Conservation (phyloP, 2,888 invertebrate species). For the Harpalus rufipes region DNA sequence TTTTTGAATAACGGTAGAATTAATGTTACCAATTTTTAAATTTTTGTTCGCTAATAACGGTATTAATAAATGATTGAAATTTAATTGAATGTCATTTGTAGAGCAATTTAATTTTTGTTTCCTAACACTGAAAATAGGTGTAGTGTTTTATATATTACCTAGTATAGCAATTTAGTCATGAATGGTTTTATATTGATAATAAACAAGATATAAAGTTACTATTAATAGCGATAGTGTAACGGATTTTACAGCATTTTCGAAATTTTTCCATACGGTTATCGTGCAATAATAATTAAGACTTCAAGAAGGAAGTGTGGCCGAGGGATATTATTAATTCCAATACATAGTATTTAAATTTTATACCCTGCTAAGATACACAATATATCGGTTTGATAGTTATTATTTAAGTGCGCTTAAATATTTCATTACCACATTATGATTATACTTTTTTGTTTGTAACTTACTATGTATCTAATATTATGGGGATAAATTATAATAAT, state of each 20-base stretch:
- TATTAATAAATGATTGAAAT: conserved; percentile 33
- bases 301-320: not conserved
- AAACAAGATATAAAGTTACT: not conserved
- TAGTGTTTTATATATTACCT: conserved; percentile 11
- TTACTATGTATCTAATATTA: too few relatives aligned
- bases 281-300: not conserved
- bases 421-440: too few relatives aligned
- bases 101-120: conserved; percentile 19
- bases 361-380: too few relatives aligned
- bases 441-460: too few relatives aligned
- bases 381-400: too few relatives aligned
- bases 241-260: conserved; percentile 3
- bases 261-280: not conserved
- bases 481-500: too few relatives aligned
- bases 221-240: conserved; percentile 22
- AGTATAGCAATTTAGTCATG: not conserved
- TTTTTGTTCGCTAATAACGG: conserved; percentile 27
- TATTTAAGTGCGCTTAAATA: too few relatives aligned
- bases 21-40: conserved; percentile 27
- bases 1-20: conserved; percentile 20
- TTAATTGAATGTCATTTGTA: conserved; percentile 23
- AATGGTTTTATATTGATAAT: conserved; percentile 22
- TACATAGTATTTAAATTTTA: too few relatives aligned
- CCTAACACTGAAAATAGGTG: conserved; percentile 1
- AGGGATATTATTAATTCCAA: not conserved